These are phyloP conservation scores for Busseola fusca DNA, from an alignment of 2,888 invertebrate genomes.

Conservation along the genomic window DNA sequence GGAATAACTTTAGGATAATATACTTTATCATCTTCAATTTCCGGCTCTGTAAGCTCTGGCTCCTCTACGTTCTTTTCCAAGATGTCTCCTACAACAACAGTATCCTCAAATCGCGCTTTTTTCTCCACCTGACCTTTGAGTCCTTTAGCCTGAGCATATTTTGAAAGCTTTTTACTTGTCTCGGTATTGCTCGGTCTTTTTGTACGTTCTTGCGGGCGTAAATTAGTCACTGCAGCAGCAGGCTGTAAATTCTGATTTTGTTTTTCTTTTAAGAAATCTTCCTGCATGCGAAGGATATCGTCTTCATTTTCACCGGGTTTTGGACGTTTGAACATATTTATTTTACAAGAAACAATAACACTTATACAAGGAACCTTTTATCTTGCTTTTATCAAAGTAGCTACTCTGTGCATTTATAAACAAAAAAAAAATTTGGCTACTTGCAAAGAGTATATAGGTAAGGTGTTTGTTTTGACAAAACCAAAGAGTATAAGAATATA, in stretches of 20 bases:
- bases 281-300: slow-evolving; percentile 92
- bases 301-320: slow-evolving; percentile 92
- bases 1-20: slow-evolving; percentile 84
- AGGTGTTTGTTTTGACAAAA: slow-evolving; percentile 40
- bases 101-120: slow-evolving; percentile 73
- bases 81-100: slow-evolving; percentile 74
- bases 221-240: slow-evolving; percentile 90
- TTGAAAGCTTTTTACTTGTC: slow-evolving; percentile 76
- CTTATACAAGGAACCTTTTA: background rate
- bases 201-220: slow-evolving; percentile 71
- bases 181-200: slow-evolving; percentile 66
- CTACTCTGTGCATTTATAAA: no score
- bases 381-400: no score
- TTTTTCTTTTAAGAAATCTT: slow-evolving; percentile 90
- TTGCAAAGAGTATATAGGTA: no score
- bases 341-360: slow-evolving; percentile 3
- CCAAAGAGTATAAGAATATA: no score
- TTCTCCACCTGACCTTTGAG: slow-evolving; percentile 79
- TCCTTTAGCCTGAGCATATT: slow-evolving; percentile 82
- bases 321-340: slow-evolving; percentile 90
- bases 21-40: slow-evolving; percentile 80
- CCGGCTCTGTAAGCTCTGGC: slow-evolving; percentile 40
- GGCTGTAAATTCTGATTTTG: slow-evolving; percentile 89
- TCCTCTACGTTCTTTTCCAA: slow-evolving; percentile 75
- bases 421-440: no score